Evolutionary conservation across 2,888 invertebrate species (phyloP).

Genomic region (Clanis bilineata): DNA sequence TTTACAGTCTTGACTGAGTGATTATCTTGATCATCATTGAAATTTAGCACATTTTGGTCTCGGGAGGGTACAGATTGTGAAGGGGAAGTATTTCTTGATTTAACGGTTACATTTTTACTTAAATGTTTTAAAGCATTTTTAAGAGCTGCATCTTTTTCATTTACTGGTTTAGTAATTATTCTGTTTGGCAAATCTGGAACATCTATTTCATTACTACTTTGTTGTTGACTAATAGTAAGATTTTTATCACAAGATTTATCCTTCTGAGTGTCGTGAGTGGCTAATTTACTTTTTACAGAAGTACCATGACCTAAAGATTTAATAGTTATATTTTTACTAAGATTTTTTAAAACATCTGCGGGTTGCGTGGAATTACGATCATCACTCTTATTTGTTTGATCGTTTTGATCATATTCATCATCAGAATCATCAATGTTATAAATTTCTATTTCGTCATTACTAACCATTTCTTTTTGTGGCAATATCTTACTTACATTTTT

Average conservation of each 20-base stretch:
- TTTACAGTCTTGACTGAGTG: slow-evolving; percentile 45
- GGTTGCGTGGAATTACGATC: slow-evolving; percentile 28
- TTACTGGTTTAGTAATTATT: slow-evolving; percentile 27
- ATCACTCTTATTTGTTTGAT: slow-evolving; percentile 20
- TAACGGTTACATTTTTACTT: slow-evolving; percentile 63
- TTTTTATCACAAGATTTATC: background rate
- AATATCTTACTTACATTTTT: slow-evolving; percentile 29
- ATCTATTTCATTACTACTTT: slow-evolving; percentile 11
- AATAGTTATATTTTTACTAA: slow-evolving; percentile 56
- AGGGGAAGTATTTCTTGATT: slow-evolving; percentile 54
- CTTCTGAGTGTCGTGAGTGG: background rate
- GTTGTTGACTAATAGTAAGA: slow-evolving; percentile 14
- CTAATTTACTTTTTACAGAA: background rate
- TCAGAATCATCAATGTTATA: slow-evolving; percentile 73
- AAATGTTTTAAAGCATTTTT: slow-evolving; percentile 60
- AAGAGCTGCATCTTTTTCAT: slow-evolving; percentile 33
- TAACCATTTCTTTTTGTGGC: slow-evolving; percentile 35
- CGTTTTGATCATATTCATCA: slow-evolving; percentile 45
- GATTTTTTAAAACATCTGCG: slow-evolving; percentile 44
- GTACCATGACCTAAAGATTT: slow-evolving; percentile 37
- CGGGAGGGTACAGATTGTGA: slow-evolving; percentile 33
- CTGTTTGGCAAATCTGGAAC: slow-evolving; percentile 1
- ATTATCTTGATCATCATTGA: slow-evolving; percentile 31
- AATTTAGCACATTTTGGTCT: slow-evolving; percentile 37
- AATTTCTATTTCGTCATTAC: slow-evolving; percentile 61